phyloP scores from a whole-genome alignment of 2,797 vertebrate species.

The Liparis tanakae region DNA sequence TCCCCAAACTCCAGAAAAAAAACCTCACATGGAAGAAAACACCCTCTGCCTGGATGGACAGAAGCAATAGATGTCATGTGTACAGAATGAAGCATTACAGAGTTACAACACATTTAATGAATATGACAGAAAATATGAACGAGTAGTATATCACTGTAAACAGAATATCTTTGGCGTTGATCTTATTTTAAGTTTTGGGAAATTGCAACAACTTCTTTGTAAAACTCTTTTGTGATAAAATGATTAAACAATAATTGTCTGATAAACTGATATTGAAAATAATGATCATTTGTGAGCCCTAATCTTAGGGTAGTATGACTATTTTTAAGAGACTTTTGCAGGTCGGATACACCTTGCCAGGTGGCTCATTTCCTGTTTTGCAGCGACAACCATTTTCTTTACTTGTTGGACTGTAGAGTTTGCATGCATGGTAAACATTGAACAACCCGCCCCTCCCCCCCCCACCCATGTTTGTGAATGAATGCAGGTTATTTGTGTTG shows the following conservation, averaged over 20 bases:
- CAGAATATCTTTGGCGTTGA: background rate
- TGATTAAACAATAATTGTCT: background rate
- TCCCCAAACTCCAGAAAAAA: too few species aligned
- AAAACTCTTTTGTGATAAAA: background rate
- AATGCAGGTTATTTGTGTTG: slow-evolving; percentile 50
- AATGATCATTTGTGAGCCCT: background rate
- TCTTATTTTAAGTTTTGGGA: background rate
- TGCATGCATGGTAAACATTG: slow-evolving; percentile 41
- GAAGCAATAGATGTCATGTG: too few species aligned
- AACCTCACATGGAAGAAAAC: too few species aligned
- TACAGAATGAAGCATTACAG: too few species aligned
- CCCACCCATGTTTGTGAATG: slow-evolving; percentile 26
- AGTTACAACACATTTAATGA: too few species aligned
- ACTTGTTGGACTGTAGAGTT: slow-evolving; percentile 8
- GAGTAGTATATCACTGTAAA: background rate
- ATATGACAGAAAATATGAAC: too few species aligned
- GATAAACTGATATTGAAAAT: background rate
- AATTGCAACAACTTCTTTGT: background rate
- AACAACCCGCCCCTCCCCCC: background rate
- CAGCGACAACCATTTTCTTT: slow-evolving; percentile 1
- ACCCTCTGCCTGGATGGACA: too few species aligned
- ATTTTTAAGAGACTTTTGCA: background rate
- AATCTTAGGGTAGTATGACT: background rate
- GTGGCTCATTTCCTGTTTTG: slow-evolving; percentile 2
- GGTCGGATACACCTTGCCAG: background rate